Conservation (phyloP, 2,113 vertebrate genomes). For the Mirounga angustirostris region DNA sequence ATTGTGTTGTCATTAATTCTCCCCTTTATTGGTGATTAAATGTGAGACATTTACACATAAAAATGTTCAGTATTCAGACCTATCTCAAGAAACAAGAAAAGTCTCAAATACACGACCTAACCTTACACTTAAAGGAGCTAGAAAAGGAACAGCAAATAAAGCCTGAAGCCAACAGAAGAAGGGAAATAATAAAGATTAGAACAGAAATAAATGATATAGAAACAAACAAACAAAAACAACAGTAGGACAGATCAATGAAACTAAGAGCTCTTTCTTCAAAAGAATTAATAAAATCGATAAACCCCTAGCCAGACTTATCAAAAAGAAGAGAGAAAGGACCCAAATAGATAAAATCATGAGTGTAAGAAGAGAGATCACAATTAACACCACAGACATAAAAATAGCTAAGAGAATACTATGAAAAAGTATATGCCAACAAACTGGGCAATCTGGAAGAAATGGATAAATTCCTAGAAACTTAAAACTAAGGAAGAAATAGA, state of each 20-base stretch:
- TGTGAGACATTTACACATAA: neutral
- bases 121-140: neutral
- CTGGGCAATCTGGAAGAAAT: neutral
- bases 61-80: neutral
- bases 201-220: neutral
- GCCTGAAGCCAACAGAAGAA: neutral
- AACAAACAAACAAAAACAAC: neutral
- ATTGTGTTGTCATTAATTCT: neutral
- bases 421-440: neutral
- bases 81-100: neutral
- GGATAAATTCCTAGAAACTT: neutral
- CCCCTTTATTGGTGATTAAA: neutral
- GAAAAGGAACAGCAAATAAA: neutral
- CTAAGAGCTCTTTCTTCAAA: neutral
- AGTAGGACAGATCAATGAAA: neutral
- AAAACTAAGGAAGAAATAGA: neutral
- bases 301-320: neutral
- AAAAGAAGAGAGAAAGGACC: neutral
- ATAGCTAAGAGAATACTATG: neutral
- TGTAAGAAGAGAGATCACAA: neutral
- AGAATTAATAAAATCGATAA: neutral
- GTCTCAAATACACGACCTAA: neutral
- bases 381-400: neutral
- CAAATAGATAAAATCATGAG: neutral
- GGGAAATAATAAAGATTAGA: neutral